Evolutionary conservation across 1,140 invertebrate species (phyloP), one percentile per base, ranked within the genome.

Genomic region (Euglossa dilemma): DNA sequence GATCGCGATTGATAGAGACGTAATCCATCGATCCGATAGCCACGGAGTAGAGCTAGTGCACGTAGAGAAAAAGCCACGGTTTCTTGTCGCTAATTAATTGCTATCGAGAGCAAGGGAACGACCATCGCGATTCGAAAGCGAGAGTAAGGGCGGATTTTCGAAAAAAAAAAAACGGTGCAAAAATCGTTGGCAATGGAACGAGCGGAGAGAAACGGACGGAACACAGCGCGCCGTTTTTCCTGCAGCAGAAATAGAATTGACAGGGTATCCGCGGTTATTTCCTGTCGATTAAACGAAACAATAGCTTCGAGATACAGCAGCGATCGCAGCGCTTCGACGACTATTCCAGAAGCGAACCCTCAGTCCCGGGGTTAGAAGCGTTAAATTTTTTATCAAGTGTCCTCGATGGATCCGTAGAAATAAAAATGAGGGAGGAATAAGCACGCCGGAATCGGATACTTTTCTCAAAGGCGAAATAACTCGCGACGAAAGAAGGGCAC

Each of bases 261-360:
- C 54, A 36, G 36, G 47, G 28, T 64, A 64, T 64, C 50, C 23
- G 36, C 28, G 25, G 28, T 75, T 81, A 56, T 75, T 66, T 81
- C 70, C 50, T 14, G 70, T 64, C 79, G 69, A 64, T 80, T 80
- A 80, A 74, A 80, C 70, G 79, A 47, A 63, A 80, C 79, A 80
- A 80, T 80, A 73, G 57, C 59, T 23, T 6, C 54, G 59, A 54
- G 23, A 54, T 47, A 52, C 57, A 20, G 36, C n/a, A 36, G 45
- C 23, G 57, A 56, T 28, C 50, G 28, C 56, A 23, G 18, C 36
- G n/a, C 50, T 64, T 63, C 45, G n/a, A 2, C 45, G 20, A 52
- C 18, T n/a, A 57, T 57, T 14, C n/a, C 45, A 6, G 2, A 8
- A 23, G 3, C 18, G 23, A 14, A 7, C 8, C 18, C 18, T 0